Evolutionary conservation across 2,797 vertebrate genomes (phyloP).

Genomic region (Merluccius polli): DNA sequence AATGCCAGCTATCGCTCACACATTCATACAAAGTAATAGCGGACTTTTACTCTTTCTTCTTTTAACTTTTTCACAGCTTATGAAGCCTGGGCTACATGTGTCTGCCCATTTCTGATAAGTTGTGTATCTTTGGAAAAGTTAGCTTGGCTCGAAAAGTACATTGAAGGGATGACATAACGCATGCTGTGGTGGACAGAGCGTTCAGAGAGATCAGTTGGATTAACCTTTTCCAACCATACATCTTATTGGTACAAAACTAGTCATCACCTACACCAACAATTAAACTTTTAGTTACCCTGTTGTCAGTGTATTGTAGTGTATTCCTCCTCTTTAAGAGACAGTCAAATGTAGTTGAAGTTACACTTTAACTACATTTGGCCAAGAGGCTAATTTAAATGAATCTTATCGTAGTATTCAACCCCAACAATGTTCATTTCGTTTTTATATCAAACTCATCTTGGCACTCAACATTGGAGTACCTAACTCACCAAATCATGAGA

Average conservation of each 20-base stretch:
- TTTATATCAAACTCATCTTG: neutral
- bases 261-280: neutral
- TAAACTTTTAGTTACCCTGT: neutral
- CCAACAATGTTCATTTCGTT: neutral
- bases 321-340: neutral
- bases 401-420: neutral
- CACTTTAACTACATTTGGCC: neutral
- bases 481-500: neutral
- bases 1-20: too few species aligned
- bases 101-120: neutral
- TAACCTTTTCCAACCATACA: neutral
- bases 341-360: neutral
- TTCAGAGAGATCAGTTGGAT: neutral
- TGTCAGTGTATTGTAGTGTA: neutral
- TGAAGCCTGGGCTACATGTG: neutral
- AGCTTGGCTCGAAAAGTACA: too few species aligned
- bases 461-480: neutral
- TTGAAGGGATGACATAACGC: neutral
- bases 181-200: neutral
- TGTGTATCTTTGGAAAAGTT: too few species aligned
- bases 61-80: too few species aligned
- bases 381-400: neutral
- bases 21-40: too few species aligned
- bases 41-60: too few species aligned
- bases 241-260: neutral